Base-by-base conservation (phyloP, 2,888 invertebrate species). In the Leucophenga montana region DNA sequence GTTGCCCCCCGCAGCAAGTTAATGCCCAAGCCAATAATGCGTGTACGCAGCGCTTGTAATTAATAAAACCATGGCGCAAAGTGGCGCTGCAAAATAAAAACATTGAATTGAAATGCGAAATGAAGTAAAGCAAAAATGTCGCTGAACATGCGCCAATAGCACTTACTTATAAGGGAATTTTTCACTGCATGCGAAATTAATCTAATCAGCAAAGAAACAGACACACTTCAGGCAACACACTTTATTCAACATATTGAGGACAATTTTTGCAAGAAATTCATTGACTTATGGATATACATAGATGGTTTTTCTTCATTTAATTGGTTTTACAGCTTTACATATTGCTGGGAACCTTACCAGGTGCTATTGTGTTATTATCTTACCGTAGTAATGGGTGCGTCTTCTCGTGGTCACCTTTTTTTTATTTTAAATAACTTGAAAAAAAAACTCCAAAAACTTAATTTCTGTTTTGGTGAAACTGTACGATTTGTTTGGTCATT, bases 11-110 rank as follows among this genome's bases (percentile, higher is more conserved):
- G 39, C 39, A 39, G 39, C 39, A 5, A 8, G 8, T 11, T 39
- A 8, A 39, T 39, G 39, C 39, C 11, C 39, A 39, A 39, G 39
- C 39, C 50, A n/a, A 50, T n/a, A 50, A 2, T 50, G 50, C 50
- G 50, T 50, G 82, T 81, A 82, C 81, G 83, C 81, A 81, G 70
- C 73, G 75, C 65, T 71, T 65, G 64, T 82, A 83, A 80, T 83
- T 83, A 77, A 74, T 71, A 68, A 66, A 61, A 65, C 50, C 50
- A 50, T 1, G n/a, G 39, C 48, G 20, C 69, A 50, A 39, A 59
- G 31, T 59, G 59, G 59, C 59, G 33, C 33, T 11, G 66, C 64
- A 76, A 57, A 71, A 71, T 62, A 33, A 61, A 57, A 65, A 73
- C 18, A 22, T 31, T 33, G 14, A 70, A 71, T 67, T 61, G 71